Conservation (phyloP, 53 echinoderm and acorn worm genomes). For the Arbacia lixula region DNA sequence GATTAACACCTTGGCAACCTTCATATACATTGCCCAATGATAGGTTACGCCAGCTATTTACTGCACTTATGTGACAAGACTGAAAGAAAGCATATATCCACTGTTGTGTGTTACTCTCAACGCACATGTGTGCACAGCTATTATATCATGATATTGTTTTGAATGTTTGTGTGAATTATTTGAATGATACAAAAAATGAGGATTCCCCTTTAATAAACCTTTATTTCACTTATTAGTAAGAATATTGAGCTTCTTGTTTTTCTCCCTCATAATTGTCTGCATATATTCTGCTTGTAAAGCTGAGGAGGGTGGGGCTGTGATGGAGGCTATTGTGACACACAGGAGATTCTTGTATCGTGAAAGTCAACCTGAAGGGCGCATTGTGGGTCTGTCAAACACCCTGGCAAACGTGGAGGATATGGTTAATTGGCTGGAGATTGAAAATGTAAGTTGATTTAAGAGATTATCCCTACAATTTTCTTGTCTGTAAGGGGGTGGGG, state of each 20-base stretch:
- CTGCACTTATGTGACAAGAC: no score
- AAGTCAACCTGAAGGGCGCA: not conserved
- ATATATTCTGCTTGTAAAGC: not conserved
- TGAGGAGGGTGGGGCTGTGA: not conserved
- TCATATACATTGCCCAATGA: not conserved
- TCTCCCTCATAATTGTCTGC: not conserved
- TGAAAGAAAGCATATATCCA: no score
- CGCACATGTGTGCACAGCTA: no score
- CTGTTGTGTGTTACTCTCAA: no score
- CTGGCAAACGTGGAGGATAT: slow-evolving; percentile 26
- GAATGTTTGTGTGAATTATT: no score
- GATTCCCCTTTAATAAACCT: no score
- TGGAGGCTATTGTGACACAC: slow-evolving; percentile 23
- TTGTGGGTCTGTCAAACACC: slow-evolving; percentile 9
- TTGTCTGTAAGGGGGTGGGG: no score
- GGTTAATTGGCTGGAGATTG: slow-evolving; percentile 18
- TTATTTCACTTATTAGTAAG: not conserved
- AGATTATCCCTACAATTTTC: no score
- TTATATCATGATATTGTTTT: no score
- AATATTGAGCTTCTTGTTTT: not conserved
- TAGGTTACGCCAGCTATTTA: no score
- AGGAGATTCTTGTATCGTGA: not conserved
- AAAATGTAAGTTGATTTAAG: no score
- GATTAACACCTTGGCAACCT: not conserved
- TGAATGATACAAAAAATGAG: no score